Percentiles rank a stretch among this genome's conserved stretches.
Conservation (phyloP, 2,888 invertebrate genomes). For the Drosophila rellima region DNA sequence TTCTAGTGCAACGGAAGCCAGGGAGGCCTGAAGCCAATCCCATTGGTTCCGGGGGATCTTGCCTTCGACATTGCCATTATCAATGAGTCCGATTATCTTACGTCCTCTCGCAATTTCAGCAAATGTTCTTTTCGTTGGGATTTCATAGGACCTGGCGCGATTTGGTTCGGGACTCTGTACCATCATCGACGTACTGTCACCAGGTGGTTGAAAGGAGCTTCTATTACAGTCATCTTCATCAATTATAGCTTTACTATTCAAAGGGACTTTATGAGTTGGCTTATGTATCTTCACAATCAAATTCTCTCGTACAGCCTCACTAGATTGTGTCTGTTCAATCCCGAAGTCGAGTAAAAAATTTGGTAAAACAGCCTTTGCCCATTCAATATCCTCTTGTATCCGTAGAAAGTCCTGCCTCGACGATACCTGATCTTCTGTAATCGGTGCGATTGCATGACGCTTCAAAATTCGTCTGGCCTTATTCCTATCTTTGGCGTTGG, state of each 20-base stretch:
- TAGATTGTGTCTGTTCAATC: no score
- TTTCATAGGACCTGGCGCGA: neutral
- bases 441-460: slow-evolving; percentile 12
- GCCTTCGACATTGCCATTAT: slow-evolving; percentile 23
- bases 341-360: neutral
- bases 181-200: neutral
- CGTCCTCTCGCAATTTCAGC: slow-evolving; percentile 15
- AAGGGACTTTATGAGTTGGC: neutral
- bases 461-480: slow-evolving; percentile 30
- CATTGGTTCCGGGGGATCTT: slow-evolving; percentile 40
- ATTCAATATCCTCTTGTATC: slow-evolving; percentile 29
- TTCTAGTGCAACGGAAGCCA: slow-evolving; percentile 28
- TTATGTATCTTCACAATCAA: slow-evolving; percentile 24
- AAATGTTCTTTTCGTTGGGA: slow-evolving; percentile 11
- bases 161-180: neutral
- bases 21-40: slow-evolving; percentile 36
- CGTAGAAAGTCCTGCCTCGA: slow-evolving; percentile 19
- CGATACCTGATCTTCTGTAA: slow-evolving; percentile 24
- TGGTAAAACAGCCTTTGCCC: slow-evolving; percentile 34
- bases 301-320: slow-evolving; percentile 3
- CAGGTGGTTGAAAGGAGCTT: neutral
- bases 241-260: neutral
- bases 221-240: neutral
- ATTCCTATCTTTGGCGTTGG: neutral
- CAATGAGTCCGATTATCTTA: slow-evolving; percentile 32